phyloP scores from a whole-genome alignment of 2,113 vertebrate genomes.

The Myodes glareolus region DNA sequence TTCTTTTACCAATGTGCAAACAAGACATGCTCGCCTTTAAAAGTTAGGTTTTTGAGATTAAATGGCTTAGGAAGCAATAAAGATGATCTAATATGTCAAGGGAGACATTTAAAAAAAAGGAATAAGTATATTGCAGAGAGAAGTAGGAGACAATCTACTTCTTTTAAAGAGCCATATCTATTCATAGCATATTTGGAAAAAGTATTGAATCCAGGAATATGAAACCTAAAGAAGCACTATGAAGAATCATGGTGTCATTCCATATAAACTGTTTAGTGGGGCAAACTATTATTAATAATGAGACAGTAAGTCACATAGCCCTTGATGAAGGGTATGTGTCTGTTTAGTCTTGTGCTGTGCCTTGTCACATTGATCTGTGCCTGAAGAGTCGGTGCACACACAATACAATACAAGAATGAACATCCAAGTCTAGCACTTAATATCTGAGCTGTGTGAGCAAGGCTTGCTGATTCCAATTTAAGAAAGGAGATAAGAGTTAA shows the following conservation, averaged over 20 bases:
- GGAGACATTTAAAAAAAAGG: slow-evolving; percentile 63
- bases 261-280: slow-evolving; percentile 47
- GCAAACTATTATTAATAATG: slow-evolving; percentile 22
- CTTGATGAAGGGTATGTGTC: not conserved
- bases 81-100: slow-evolving; percentile 77
- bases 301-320: not conserved
- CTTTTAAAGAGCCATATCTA: slow-evolving; percentile 72
- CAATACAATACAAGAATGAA: too few relatives aligned
- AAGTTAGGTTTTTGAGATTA: slow-evolving; percentile 75
- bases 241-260: slow-evolving; percentile 42
- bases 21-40: slow-evolving; percentile 59
- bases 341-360: not conserved
- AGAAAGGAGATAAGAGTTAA: slow-evolving; percentile 13
- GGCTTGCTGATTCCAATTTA: slow-evolving; percentile 27
- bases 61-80: slow-evolving; percentile 74
- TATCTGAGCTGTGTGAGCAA: not conserved
- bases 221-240: slow-evolving; percentile 55
- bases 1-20: slow-evolving; percentile 63
- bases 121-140: slow-evolving; percentile 67
- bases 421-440: not conserved
- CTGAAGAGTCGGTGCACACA: not conserved
- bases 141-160: slow-evolving; percentile 69
- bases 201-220: slow-evolving; percentile 64
- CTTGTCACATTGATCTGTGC: not conserved
- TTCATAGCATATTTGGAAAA: slow-evolving; percentile 76